Conservation (phyloP, 2,888 invertebrate genomes). For the Prenolepis imparis region DNA sequence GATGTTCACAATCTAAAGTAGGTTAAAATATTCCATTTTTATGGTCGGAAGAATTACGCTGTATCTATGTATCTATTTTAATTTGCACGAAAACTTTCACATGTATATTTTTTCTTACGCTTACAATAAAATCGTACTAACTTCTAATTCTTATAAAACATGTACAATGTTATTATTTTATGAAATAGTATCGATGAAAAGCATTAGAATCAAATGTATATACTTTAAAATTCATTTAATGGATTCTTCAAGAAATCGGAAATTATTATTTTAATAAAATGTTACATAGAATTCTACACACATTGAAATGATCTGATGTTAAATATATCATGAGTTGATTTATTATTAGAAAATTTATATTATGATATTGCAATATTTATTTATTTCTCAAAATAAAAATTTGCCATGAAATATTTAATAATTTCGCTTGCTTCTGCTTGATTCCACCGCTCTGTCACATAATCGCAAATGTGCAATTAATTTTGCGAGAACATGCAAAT, state of each 20-base stretch:
- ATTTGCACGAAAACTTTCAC: neutral
- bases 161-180: neutral
- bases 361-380: neutral
- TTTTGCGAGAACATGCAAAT: neutral
- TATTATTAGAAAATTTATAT: neutral
- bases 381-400: neutral
- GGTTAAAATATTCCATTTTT: too few species aligned
- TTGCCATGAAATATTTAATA: neutral
- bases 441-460: neutral
- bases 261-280: neutral
- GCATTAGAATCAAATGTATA: neutral
- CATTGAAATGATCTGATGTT: too few species aligned
- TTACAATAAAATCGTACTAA: neutral
- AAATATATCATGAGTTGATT: neutral
- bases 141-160: neutral
- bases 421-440: neutral
- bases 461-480: neutral
- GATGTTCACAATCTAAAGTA: too few species aligned
- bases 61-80: neutral
- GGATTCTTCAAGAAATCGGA: too few species aligned
- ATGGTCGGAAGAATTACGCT: too few species aligned
- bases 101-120: neutral
- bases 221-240: neutral
- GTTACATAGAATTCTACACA: neutral
- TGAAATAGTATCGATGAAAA: neutral